Evolutionary conservation across 2,113 vertebrate genomes (phyloP).

Genomic region (Monopterus albus): DNA sequence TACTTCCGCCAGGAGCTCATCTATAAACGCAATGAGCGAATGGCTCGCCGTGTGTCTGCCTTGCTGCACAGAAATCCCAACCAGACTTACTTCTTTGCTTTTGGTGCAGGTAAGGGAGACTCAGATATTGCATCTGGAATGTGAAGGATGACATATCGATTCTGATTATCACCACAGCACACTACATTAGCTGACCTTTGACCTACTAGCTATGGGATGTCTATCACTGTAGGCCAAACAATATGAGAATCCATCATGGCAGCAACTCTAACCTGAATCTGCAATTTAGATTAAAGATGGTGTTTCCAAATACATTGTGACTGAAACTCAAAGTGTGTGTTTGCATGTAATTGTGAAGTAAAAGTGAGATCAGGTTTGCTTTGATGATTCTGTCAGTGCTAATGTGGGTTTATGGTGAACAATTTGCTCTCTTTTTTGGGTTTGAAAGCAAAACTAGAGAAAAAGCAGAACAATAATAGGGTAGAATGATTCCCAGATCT

Average conservation of each 20-base stretch:
- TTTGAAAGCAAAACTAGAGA: conserved; percentile 65
- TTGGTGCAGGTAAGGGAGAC: conserved; percentile 90
- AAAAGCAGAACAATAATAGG: conserved; percentile 64
- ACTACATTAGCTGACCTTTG: neutral
- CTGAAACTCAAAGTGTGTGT: conserved; percentile 35
- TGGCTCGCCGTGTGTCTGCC: conserved; percentile 91
- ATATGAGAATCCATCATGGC: conserved; percentile 1
- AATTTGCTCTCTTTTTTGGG: conserved; percentile 54
- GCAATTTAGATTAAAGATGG: neutral
- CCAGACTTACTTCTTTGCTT: conserved; percentile 97
- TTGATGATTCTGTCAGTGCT: conserved; percentile 51
- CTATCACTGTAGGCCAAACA: conserved; percentile 1
- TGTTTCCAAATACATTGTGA: conserved; percentile 28
- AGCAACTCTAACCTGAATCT: neutral
- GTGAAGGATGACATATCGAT: neutral
- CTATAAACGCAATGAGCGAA: conserved; percentile 97
- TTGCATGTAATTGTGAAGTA: conserved; percentile 45
- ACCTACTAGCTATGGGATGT: neutral
- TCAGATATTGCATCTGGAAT: neutral
- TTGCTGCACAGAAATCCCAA: conserved; percentile 89
- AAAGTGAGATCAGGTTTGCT: conserved; percentile 40
- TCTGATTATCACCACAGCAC: neutral
- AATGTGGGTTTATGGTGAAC: conserved; percentile 54
- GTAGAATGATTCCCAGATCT: conserved; percentile 71
- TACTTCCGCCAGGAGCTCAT: conserved; percentile 99